A percentile compares a stretch with the other conserved stretches of the same genome.
phyloP scores from a whole-genome alignment of 2,797 vertebrate species.

The Gastrophryne carolinensis region DNA sequence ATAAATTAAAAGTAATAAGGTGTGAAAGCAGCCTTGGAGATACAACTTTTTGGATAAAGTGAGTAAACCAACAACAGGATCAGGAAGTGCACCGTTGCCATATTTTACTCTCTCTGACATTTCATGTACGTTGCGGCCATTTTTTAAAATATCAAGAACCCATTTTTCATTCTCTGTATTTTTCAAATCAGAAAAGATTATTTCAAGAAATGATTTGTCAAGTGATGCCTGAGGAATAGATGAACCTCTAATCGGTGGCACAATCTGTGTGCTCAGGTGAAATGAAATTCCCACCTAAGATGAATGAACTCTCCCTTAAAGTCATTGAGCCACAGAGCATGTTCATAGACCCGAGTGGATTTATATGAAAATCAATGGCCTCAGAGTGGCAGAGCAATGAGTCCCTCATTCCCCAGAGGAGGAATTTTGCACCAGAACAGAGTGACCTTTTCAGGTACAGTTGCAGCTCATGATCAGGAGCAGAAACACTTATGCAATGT shows the following conservation, averaged over 20 bases:
- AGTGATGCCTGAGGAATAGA: constrained; percentile 26
- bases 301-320: constrained; percentile 52
- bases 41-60: no score
- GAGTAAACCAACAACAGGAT: no score
- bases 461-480: no score
- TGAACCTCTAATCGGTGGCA: constrained; percentile 38
- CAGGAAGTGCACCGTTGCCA: not conserved
- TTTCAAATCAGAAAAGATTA: constrained; percentile 11
- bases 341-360: constrained; percentile 51
- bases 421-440: constrained; percentile 55
- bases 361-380: constrained; percentile 60
- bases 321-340: constrained; percentile 58
- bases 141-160: constrained; percentile 14
- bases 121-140: not conserved
- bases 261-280: constrained; percentile 44
- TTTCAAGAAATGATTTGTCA: constrained; percentile 38
- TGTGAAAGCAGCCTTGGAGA: no score
- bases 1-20: no score
- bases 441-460: constrained; percentile 56
- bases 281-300: constrained; percentile 42
- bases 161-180: constrained; percentile 17
- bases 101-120: not conserved
- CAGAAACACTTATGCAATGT: no score
- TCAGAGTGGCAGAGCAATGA: constrained; percentile 58
- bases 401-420: constrained; percentile 60